Base-by-base conservation (phyloP, 1,140 invertebrate genomes). In the Drosophila albomicans region DNA sequence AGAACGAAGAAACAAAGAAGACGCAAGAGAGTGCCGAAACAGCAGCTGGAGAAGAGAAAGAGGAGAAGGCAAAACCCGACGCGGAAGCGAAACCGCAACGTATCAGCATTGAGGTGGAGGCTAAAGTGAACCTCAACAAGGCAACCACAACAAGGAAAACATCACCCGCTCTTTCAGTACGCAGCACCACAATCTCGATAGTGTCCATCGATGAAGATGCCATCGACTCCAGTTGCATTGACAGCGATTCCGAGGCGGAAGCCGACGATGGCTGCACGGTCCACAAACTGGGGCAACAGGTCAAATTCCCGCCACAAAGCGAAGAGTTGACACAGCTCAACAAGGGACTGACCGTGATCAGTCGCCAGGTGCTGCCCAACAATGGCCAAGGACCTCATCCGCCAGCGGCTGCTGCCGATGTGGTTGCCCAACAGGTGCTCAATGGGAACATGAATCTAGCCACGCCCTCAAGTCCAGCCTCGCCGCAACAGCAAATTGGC, bases 161-260 rank as follows among this genome's bases (percentile, higher is more conserved):
- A 54, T 57, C 77, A n/a, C 89, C 91, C 52, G 56, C 86, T 28
- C 57, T 88, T n/a, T 92, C 91, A 1, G 71, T 92, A 57, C 82
- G 90, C 20, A 92, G 88, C 46, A 82, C 78, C 7, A 85, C 90
- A 45, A 92, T 92, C 59, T 92, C 91, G 20, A 86, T 92, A 20
- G 78, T 88, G 15, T 91, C 91, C 46, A 91, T 92, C 57, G 85
- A 92, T 78, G 84, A 89, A n/a, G 88, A 91, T 76, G 88, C 85
- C 65, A 75, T 85, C 57, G 87, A 92, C 43, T 91, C 91, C 5
- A 91, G 88, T 62, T 87, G 91, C 49, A 87, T 91, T 52, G 92
- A 92, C 59, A 91, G 87, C 54, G 91, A 92, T 35, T 92, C 85
- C 5, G 91, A 89, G 58, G 49, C 64, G 0, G 84, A 92, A 28